These are phyloP conservation scores for Chesias legatella DNA, from an alignment of 2,888 invertebrate species.

Conservation along the genomic window DNA sequence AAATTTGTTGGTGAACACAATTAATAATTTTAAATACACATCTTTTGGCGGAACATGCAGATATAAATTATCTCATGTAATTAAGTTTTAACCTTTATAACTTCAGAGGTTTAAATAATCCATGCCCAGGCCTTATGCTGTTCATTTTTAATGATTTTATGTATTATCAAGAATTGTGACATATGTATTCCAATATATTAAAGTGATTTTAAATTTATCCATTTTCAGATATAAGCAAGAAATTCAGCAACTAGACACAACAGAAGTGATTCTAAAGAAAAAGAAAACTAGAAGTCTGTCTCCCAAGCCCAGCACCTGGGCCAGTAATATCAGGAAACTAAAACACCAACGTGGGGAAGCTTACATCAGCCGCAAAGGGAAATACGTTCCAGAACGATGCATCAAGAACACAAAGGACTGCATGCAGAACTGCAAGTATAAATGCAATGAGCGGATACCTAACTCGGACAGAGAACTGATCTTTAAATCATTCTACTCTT, in stretches of 20 bases:
- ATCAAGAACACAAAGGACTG: slow-evolving; percentile 66
- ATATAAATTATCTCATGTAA: no score
- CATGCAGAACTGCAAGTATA: slow-evolving; percentile 59
- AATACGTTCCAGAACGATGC: slow-evolving; percentile 59
- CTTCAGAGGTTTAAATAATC: no score
- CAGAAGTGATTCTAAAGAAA: slow-evolving; percentile 29
- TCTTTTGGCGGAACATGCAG: no score
- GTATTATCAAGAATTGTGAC: no score
- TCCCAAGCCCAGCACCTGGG: slow-evolving; percentile 64
- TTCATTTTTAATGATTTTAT: no score
- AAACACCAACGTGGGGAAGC: slow-evolving; percentile 72
- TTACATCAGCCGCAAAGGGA: slow-evolving; percentile 63
- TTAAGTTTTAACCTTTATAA: no score
- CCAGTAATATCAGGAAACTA: slow-evolving; percentile 62
- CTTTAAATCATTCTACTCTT: slow-evolving; percentile 67
- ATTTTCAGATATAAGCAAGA: slow-evolving; percentile 47
- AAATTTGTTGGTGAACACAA: no score
- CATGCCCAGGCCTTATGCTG: no score
- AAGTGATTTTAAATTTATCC: not conserved
- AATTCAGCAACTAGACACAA: slow-evolving; percentile 20
- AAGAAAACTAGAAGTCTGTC: slow-evolving; percentile 48
- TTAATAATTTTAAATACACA: no score
- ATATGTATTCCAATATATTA: no score
- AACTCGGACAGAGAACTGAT: slow-evolving; percentile 62
- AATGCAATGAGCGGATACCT: slow-evolving; percentile 63